Percentiles rank a stretch among this genome's conserved stretches.
These are phyloP conservation scores for Equus quagga DNA, from an alignment of 2,113 vertebrate genomes.

Conservation along the genomic window DNA sequence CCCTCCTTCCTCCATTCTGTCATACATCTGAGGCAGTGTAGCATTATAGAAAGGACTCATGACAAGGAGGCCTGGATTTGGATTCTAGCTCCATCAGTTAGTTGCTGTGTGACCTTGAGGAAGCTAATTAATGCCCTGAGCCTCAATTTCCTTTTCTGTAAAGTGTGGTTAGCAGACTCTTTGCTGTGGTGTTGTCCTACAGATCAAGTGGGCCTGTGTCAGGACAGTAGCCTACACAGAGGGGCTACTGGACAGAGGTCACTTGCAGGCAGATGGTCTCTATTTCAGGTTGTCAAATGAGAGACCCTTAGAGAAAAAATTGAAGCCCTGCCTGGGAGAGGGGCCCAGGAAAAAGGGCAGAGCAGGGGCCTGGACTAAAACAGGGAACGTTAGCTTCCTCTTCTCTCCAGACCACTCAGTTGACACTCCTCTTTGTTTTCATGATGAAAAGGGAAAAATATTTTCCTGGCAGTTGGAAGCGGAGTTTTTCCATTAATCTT, in stretches of 20 bases:
- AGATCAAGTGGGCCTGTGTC: not conserved
- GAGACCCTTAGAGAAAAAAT: not conserved
- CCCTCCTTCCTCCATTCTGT: not conserved
- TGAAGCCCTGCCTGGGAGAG: not conserved
- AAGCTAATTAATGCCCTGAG: not conserved
- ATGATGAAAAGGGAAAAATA: slow-evolving; percentile 79
- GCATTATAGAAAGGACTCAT: not conserved
- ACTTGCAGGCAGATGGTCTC: not conserved
- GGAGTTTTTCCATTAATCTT: slow-evolving; percentile 85
- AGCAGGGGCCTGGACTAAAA: too few relatives aligned
- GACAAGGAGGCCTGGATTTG: not conserved
- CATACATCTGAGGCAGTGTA: not conserved
- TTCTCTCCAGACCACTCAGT: slow-evolving; percentile 68
- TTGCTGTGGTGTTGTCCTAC: not conserved
- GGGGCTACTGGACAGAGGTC: not conserved
- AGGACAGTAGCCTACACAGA: not conserved
- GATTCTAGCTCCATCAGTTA: not conserved
- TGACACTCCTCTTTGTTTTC: slow-evolving; percentile 82
- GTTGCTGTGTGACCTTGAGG: not conserved
- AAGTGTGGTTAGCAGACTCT: not conserved
- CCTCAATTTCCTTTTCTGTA: not conserved
- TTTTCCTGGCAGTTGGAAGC: slow-evolving; percentile 81
- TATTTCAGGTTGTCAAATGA: not conserved
- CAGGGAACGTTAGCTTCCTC: slow-evolving; percentile 2
- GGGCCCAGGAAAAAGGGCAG: not conserved